Evolutionary conservation across 30 jellyfish, hydroid and myxozoan species (phyloP).

Genomic region (Aurelia aurita complex sp. Pacific): DNA sequence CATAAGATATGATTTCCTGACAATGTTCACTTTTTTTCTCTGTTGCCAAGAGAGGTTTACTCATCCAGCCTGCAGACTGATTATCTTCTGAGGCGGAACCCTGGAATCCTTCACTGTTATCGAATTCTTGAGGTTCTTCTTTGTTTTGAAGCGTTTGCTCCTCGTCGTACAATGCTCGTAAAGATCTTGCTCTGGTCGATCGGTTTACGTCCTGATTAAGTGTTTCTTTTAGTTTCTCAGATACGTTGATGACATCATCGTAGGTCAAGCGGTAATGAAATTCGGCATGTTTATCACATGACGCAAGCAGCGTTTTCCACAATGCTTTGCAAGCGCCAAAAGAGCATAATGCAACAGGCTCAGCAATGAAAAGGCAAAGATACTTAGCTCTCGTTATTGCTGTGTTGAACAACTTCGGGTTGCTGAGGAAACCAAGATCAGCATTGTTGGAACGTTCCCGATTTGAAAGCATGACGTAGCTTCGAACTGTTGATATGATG

Average conservation of each 20-base stretch:
- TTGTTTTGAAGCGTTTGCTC: background rate
- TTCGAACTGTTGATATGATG: slow-evolving; percentile 72
- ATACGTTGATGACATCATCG: slow-evolving; percentile 36
- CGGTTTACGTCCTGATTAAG: slow-evolving; percentile 5
- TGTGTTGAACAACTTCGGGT: slow-evolving; percentile 77
- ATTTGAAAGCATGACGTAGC: slow-evolving; percentile 19
- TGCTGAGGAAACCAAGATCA: slow-evolving; percentile 67
- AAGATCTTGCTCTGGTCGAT: background rate
- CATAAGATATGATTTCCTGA: too few relatives aligned
- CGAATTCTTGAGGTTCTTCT: background rate
- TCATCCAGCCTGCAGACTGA: too few relatives aligned
- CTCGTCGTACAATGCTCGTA: background rate
- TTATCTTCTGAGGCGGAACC: too few relatives aligned
- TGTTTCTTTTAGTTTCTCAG: slow-evolving; percentile 17
- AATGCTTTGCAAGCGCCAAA: slow-evolving; percentile 77
- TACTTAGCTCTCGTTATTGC: slow-evolving; percentile 84
- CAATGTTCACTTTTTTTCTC: too few relatives aligned
- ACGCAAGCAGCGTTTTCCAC: slow-evolving; percentile 68
- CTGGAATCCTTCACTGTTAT: background rate
- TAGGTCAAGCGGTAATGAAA: slow-evolving; percentile 41
- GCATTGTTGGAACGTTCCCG: background rate
- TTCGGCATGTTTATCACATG: slow-evolving; percentile 51
- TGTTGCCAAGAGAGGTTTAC: too few relatives aligned
- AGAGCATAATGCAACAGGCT: slow-evolving; percentile 68
- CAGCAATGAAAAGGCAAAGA: slow-evolving; percentile 60